Evolutionary conservation across 2,888 invertebrate species (phyloP).

Genomic region (Creontiades dilutus): DNA sequence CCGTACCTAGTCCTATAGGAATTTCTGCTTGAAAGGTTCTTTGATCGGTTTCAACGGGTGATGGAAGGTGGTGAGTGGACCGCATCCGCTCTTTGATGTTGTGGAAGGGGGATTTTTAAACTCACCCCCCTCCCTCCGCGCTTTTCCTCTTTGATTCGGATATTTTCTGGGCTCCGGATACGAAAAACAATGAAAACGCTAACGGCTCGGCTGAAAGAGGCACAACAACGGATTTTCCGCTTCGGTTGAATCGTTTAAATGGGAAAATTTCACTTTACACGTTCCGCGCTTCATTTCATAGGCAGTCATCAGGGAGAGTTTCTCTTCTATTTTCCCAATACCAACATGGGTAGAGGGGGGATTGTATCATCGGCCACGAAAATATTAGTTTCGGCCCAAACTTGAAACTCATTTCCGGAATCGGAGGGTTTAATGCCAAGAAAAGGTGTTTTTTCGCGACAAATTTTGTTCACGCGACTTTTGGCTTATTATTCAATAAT

Average conservation of each 20-base stretch:
- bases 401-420: no score
- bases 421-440: no score
- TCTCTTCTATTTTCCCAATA: no score
- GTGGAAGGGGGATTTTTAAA: conserved; percentile 11
- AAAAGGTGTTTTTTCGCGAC: no score
- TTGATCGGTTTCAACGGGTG: conserved; percentile 12
- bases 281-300: not conserved
- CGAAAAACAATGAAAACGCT: conserved; percentile 37
- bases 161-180: not conserved
- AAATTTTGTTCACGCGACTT: no score
- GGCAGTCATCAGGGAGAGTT: no score
- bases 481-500: no score
- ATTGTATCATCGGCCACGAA: no score
- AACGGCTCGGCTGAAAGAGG: conserved; percentile 14
- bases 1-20: not conserved
- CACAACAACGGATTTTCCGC: conserved; percentile 43
- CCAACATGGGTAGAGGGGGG: no score
- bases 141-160: conserved; percentile 21
- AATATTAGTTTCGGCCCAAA: no score
- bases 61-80: conserved; percentile 40
- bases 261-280: not conserved
- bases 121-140: no score
- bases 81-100: conserved; percentile 48
- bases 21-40: conserved; percentile 29
- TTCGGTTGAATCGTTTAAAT: conserved; percentile 14